A percentile compares a stretch with the other conserved stretches of the same genome.
phyloP scores from a whole-genome alignment of 2,888 invertebrate genomes.

The Theretra japonica region DNA sequence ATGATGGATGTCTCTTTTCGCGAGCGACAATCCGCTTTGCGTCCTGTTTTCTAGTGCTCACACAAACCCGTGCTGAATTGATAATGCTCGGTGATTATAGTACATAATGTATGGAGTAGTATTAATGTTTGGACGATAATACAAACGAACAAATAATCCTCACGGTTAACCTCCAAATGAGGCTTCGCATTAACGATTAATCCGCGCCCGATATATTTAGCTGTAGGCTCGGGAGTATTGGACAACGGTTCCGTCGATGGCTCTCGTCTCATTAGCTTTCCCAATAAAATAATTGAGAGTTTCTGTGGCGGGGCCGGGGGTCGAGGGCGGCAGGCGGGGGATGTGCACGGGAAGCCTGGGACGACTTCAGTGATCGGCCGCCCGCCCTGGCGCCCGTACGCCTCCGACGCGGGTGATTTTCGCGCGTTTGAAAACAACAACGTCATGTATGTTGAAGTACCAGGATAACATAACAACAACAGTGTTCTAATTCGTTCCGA shows the following conservation, averaged over 20 bases:
- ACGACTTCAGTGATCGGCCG: constrained; percentile 73
- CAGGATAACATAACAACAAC: constrained; percentile 55
- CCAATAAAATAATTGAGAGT: constrained; percentile 84
- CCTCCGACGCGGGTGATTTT: constrained; percentile 48
- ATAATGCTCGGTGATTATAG: background rate
- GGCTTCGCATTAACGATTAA: constrained; percentile 6
- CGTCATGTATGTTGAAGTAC: constrained; percentile 52
- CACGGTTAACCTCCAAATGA: constrained; percentile 10
- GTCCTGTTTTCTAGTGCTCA: background rate
- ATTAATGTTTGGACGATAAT: background rate
- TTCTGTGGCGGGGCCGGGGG: constrained; percentile 64
- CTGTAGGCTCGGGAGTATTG: constrained; percentile 57
- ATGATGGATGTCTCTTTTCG: constrained; percentile 23
- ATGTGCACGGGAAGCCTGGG: constrained; percentile 57
- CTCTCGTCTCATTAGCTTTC: constrained; percentile 82
- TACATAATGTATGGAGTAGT: background rate
- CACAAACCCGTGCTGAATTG: background rate
- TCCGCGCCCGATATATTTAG: constrained; percentile 21
- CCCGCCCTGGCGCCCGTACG: constrained; percentile 74
- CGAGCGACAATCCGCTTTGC: background rate
- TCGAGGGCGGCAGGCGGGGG: constrained; percentile 46
- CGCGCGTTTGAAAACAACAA: constrained; percentile 44
- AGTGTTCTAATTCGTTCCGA: constrained; percentile 51
- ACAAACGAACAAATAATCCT: constrained; percentile 5
- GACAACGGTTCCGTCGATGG: constrained; percentile 64